A percentile compares a stretch with the other conserved stretches of the same genome.
Evolutionary conservation across 30 jellyfish, hydroid and myxozoan genomes (phyloP).

Genomic region (Catostylus mosaicus): DNA sequence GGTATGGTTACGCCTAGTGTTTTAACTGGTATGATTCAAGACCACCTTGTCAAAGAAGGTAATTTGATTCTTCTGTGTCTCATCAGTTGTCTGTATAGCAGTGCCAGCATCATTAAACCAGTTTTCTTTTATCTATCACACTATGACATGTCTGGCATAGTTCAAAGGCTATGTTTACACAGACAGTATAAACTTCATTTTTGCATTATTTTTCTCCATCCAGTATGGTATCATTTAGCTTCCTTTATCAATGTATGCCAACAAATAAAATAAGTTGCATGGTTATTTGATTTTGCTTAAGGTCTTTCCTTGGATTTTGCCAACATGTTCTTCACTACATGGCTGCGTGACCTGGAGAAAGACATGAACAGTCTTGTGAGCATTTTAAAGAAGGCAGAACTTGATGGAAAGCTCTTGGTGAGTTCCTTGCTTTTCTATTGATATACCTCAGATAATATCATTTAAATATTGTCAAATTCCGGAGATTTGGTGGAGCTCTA

Average conservation of each 20-base stretch:
- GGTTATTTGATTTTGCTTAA: background rate
- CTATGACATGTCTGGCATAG: too few species aligned
- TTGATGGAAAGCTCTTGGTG: slow-evolving; percentile 94
- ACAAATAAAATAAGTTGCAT: background rate
- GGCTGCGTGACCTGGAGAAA: slow-evolving; percentile 84
- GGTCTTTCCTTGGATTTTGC: slow-evolving; percentile 97
- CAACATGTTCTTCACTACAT: slow-evolving; percentile 78
- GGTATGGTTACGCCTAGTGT: slow-evolving; percentile 80
- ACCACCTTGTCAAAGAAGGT: slow-evolving; percentile 97
- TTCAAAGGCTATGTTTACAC: too few species aligned
- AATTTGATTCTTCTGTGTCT: too few species aligned
- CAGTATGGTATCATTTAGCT: too few species aligned
- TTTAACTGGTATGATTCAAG: slow-evolving; percentile 81
- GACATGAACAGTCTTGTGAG: slow-evolving; percentile 88
- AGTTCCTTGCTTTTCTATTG: background rate
- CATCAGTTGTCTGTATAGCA: too few species aligned
- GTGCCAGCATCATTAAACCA: too few species aligned
- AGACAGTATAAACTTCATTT: too few species aligned
- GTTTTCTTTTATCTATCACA: too few species aligned
- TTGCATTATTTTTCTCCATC: too few species aligned
- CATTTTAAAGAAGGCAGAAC: slow-evolving; percentile 91
- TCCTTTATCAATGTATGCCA: too few species aligned
- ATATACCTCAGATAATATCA: background rate
- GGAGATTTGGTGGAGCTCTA: too few species aligned
- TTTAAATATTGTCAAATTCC: too few species aligned